phyloP scores from a whole-genome alignment of 1,140 invertebrate species.

The Heliconius congener region DNA sequence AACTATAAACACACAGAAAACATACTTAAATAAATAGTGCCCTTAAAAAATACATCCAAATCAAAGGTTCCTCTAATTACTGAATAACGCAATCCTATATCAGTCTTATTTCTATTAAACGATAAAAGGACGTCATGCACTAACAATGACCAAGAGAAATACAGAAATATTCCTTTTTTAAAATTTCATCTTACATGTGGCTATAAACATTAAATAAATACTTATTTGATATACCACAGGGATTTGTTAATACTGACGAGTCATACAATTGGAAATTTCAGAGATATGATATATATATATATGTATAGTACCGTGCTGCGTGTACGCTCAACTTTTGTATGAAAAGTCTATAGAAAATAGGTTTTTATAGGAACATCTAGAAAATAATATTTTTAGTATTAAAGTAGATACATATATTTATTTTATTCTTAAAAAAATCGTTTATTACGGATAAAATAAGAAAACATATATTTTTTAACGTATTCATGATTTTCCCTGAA shows the following conservation, averaged over 20 bases:
- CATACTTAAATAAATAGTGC: slow-evolving; percentile 57
- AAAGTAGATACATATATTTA: background rate
- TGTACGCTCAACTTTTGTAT: background rate
- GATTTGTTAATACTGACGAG: slow-evolving; percentile 74
- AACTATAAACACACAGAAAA: slow-evolving; percentile 50
- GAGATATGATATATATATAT: slow-evolving; percentile 58
- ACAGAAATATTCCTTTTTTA: slow-evolving; percentile 49
- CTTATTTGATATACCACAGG: slow-evolving; percentile 63
- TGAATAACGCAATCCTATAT: slow-evolving; percentile 62
- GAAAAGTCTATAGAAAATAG: background rate
- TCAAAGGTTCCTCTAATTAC: slow-evolving; percentile 40
- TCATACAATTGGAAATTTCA: slow-evolving; percentile 56
- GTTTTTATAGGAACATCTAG: background rate
- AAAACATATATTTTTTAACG: background rate
- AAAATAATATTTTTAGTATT: background rate
- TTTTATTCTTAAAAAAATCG: background rate
- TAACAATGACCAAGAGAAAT: slow-evolving; percentile 38
- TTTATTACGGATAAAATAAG: no score
- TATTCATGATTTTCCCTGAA: background rate
- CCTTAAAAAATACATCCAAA: slow-evolving; percentile 56
- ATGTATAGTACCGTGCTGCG: background rate
- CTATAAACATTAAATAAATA: slow-evolving; percentile 57
- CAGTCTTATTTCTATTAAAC: slow-evolving; percentile 74
- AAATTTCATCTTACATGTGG: slow-evolving; percentile 50
- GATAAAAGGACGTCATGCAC: slow-evolving; percentile 41